Evolutionary conservation across 2,888 invertebrate genomes (phyloP).

Genomic region (Scaptomyza reducta): DNA sequence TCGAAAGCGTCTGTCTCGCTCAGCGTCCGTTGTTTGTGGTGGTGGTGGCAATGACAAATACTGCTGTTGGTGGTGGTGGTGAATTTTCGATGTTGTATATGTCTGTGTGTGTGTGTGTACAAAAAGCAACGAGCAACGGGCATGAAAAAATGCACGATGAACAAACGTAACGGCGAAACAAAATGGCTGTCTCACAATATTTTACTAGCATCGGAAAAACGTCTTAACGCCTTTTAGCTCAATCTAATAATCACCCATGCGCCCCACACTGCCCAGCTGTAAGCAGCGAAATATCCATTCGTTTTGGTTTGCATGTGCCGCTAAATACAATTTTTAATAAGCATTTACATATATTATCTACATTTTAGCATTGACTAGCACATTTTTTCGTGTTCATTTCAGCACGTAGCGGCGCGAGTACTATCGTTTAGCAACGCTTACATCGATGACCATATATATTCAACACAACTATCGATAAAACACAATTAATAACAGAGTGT

Average conservation of each 20-base stretch:
- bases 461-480: constrained; percentile 1
- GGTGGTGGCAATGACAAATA: constrained; percentile 44
- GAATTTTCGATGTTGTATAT: constrained; percentile 41
- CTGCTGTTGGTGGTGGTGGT: constrained; percentile 53
- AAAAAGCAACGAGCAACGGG: constrained; percentile 46
- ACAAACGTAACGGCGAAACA: constrained; percentile 74
- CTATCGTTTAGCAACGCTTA: constrained; percentile 30
- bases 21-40: constrained; percentile 27
- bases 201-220: constrained; percentile 35
- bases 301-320: constrained; percentile 23
- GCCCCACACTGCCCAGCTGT: constrained; percentile 16
- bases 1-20: constrained; percentile 48
- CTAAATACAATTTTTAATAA: constrained; percentile 38
- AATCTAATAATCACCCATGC: constrained; percentile 17
- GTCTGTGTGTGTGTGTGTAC: constrained; percentile 30
- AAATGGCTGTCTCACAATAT: constrained; percentile 79
- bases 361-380: constrained; percentile 62
- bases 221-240: constrained; percentile 23
- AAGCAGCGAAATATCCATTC: constrained; percentile 36
- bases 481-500: constrained; percentile 1
- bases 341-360: constrained; percentile 54
- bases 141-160: constrained; percentile 57
- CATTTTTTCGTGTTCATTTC: constrained; percentile 60
- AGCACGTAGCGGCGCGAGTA: constrained; percentile 57
- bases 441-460: constrained; percentile 1